Evolutionary conservation across 2,888 invertebrate genomes (phyloP), one percentile per base, ranked within the genome.

Genomic region (Dryococelus australis): DNA sequence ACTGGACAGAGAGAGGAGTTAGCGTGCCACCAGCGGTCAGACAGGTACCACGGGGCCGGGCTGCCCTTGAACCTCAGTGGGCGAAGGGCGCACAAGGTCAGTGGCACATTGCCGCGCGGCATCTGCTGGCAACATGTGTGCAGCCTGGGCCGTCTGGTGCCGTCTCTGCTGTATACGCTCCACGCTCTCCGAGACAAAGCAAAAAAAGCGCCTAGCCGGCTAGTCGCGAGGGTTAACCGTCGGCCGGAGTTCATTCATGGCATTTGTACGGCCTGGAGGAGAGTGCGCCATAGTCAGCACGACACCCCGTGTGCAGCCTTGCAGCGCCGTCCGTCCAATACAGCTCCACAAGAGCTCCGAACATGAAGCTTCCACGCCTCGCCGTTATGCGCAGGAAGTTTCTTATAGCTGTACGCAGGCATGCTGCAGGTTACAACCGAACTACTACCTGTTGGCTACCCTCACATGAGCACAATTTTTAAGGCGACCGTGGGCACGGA

Each of bases 61-160:
- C 24, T n/a, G 65, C 65, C 65, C 65, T 65, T 65, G 65, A 65
- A 20, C 65, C 65, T 65, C 65, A n/a, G 20, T n/a, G 0, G 47
- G 65, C 65, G 65, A 20, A 65, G 65, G 65, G n/a, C 65, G 65
- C 65, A 65, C 65, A 65, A 65, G 65, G 65, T 65, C 65, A 65
- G 65, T 65, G 65, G 65, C 65, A 65, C 65, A 65, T 65, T 9
- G 65, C 24, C 65, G 8, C 51, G 51, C 65, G 65, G 65, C 65
- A 65, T 65, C 65, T 65, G 65, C 24, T 1, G 65, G n/a, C 65
- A 65, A 3, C n/a, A 65, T 65, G 65, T 65, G 65, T 16, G 65
- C 20, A 24, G 65, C 24, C 24, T 24, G 65, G 2, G 51, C 20
- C 51, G 51, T 65, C 65, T 65, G 65, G 20, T n/a, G 24, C 65